Percentiles rank a stretch among this genome's conserved stretches.
phyloP scores from a whole-genome alignment of 1,140 invertebrate species.

The Drosophila chauvacae region DNA sequence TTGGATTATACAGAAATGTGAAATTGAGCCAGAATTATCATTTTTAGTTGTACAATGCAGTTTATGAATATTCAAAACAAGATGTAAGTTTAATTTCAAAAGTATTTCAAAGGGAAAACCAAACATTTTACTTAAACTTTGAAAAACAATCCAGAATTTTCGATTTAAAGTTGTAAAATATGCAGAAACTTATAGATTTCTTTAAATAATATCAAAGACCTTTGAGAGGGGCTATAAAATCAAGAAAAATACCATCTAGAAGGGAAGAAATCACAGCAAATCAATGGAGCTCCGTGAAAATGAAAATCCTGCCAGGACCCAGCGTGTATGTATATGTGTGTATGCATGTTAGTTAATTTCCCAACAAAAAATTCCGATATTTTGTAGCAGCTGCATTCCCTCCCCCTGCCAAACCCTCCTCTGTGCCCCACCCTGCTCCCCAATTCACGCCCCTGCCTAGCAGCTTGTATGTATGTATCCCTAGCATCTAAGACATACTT shows the following conservation, averaged over 20 bases:
- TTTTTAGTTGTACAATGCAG: not conserved
- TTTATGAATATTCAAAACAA: not conserved
- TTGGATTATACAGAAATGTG: not conserved
- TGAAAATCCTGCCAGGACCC: not conserved
- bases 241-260: not conserved
- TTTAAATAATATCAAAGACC: not conserved
- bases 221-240: not conserved
- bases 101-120: not conserved
- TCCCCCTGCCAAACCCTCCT: not conserved
- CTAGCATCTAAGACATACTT: slow-evolving; percentile 68
- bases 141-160: too few relatives aligned
- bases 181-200: not conserved
- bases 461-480: slow-evolving; percentile 74
- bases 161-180: slow-evolving; percentile 1
- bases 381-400: slow-evolving; percentile 56
- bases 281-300: not conserved
- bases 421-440: not conserved
- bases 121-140: not conserved
- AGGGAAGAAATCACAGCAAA: not conserved
- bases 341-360: slow-evolving; percentile 62
- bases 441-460: slow-evolving; percentile 48
- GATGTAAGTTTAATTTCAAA: too few relatives aligned
- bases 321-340: slow-evolving; percentile 49
- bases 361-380: slow-evolving; percentile 24
- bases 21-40: not conserved